Evolutionary conservation across 2,797 vertebrate species (phyloP).

Genomic region (Xyrichtys novacula): DNA sequence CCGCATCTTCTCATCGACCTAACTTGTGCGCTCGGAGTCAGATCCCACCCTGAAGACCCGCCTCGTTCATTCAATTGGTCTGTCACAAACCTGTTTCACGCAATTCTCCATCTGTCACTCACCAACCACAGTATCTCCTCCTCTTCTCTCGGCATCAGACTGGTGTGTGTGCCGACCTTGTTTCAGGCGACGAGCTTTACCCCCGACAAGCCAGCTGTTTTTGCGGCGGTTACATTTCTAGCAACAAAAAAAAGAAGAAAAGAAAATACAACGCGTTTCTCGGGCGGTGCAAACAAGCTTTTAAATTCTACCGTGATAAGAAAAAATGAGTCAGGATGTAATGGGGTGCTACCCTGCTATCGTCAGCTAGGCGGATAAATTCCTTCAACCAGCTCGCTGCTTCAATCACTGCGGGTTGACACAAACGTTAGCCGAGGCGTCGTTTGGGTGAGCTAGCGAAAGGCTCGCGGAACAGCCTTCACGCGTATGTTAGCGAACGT

Average conservation of each 20-base stretch:
- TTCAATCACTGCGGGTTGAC: conserved; percentile 75
- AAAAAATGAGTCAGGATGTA: conserved; percentile 58
- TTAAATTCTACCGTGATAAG: conserved; percentile 15
- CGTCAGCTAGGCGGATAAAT: conserved; percentile 70
- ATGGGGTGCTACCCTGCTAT: conserved; percentile 61
- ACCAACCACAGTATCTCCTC: conserved; percentile 56
- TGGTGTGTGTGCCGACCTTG: conserved; percentile 65
- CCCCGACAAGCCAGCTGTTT: conserved; percentile 57
- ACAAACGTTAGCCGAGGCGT: conserved; percentile 57
- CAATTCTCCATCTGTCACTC: conserved; percentile 67
- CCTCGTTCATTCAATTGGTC: conserved; percentile 70
- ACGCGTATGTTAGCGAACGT: conserved; percentile 37
- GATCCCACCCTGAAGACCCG: conserved; percentile 56
- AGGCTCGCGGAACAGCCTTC: conserved; percentile 46
- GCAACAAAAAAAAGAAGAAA: too few relatives aligned
- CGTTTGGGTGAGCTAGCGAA: conserved; percentile 54
- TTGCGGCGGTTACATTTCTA: conserved; percentile 39
- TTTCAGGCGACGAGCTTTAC: conserved; percentile 59
- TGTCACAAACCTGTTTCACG: conserved; percentile 53
- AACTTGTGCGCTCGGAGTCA: conserved; percentile 26
- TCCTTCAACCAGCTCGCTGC: conserved; percentile 64
- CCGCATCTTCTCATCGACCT: conserved; percentile 41
- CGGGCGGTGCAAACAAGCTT: not conserved
- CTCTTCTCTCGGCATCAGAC: conserved; percentile 53
- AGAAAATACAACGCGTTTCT: too few relatives aligned